Base-by-base conservation (phyloP, 2,888 invertebrate species). In the Teleogryllus oceanicus region DNA sequence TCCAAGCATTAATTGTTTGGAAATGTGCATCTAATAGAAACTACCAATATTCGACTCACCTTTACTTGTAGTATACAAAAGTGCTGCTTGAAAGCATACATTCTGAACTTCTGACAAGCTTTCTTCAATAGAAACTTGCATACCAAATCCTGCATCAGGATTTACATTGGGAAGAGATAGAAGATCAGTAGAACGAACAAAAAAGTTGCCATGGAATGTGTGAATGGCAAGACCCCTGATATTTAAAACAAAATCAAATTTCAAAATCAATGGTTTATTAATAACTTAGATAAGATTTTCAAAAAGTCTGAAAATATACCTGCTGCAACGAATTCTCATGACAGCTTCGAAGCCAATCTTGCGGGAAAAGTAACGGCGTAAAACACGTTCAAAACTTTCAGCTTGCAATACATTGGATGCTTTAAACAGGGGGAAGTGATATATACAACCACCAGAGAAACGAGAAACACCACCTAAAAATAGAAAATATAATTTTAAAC, bases 281-380 rank as follows among this genome's bases (percentile, higher is more conserved):
- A 74, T 76, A 50, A 50, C 82, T 20, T 16, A 80, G 74, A 75
- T 51, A 78, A 49, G 51, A 77, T 21, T 74, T 37, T 37, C 37
- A 37, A 37, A 37, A 3, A 13, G 8, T 49, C 1, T 3, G 16
- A n/a, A 76, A 24, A 79, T 49, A 74, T 84, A 93, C 94, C 95
- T 92, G 2, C 98, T 96, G 86, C 98, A 98, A 11, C 99, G 90
- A 83, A 99, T 94, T 84, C 99, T 90, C 96, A 99, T 97, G 37
- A 99, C 99, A 10, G 99, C 97, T 87, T 99, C 99, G 87, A 99
- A 98, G 77, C 99, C 99, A 83, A 99, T 96, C 90, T 99, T 99
- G 83, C 99, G 90, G 0, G 95, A 95, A 80, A 99, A 89, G 89
- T 99, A 99, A 18, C 99, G 90, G 75, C 92, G 91, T 50, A 99